These are phyloP conservation scores for Fulmarus glacialis DNA, from an alignment of 2,113 vertebrate species.

Conservation along the genomic window DNA sequence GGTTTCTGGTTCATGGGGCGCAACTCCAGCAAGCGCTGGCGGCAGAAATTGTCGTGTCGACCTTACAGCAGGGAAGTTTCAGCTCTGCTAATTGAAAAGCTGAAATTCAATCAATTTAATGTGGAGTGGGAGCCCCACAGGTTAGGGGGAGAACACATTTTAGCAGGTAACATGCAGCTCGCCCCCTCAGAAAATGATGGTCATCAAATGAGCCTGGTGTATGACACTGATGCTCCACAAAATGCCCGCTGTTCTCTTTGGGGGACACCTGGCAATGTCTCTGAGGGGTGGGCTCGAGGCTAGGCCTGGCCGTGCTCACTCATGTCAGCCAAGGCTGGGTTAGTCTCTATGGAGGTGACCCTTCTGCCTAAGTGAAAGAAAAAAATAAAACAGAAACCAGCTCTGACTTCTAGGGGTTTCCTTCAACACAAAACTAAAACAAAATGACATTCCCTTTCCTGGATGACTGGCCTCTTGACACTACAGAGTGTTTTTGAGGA, in stretches of 20 bases:
- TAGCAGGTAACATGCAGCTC: background rate
- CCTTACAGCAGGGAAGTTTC: background rate
- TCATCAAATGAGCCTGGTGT: background rate
- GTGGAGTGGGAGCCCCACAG: background rate
- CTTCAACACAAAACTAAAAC: background rate
- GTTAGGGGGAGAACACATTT: background rate
- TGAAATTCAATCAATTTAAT: background rate
- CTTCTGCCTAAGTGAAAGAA: background rate
- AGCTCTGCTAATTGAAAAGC: background rate
- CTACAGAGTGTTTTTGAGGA: background rate
- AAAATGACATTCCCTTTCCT: background rate
- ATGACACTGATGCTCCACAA: background rate
- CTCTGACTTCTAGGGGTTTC: background rate
- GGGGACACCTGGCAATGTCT: background rate
- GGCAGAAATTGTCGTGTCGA: background rate
- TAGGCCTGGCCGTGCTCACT: accelerated
- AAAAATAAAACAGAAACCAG: background rate
- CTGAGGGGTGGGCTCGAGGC: background rate
- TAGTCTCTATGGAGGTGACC: accelerated
- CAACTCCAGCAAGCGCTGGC: accelerated
- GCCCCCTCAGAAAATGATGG: accelerated
- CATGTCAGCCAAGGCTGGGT: background rate
- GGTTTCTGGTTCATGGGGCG: accelerated
- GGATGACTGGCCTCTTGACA: background rate
- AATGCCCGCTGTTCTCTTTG: accelerated